Evolutionary conservation across 2,888 invertebrate species (phyloP), one percentile per base, ranked within the genome.

Genomic region (Zootermopsis nevadensis): DNA sequence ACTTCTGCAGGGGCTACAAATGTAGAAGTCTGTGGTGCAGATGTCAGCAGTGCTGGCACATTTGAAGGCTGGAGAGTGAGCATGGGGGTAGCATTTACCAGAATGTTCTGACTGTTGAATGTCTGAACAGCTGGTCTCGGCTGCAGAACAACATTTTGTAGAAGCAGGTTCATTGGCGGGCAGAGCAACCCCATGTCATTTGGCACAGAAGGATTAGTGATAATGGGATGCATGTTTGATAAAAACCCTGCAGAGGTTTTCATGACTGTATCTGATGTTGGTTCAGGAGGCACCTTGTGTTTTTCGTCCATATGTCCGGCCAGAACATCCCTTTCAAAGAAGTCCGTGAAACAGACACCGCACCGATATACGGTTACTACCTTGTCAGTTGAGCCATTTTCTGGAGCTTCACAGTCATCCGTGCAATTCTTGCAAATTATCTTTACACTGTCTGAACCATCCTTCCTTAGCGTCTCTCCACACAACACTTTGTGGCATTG

Each of bases 321-420:
- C 15, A 83, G 27, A 22, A 27, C 4, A 27, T 42, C 72, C 24
- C 53, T 33, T 31, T 77, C 79, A 22, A 72, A 31, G 74, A 82
- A 76, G 38, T 76, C 80, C 31, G 74, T 66, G 30, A 48, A 22
- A 76, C 84, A 84, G 12, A 82, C 42, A 2, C 81, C 80, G 69
- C 84, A 84, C 38, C 76, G 33, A 35, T 69, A 80, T 66, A 80
- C 27, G 15, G 48, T 67, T 24, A 80, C 12, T 2, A 69, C 30
- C 6, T 80, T 42, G 69, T 69, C 31, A 33, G 69, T 12, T 48
- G 48, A 19, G 48, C 48, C 19, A 15, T 19, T 48, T 19, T 48
- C 48, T 48, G 48, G 19, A 48, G 3, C 48, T 15, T 12, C 8
- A 42, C 38, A 12, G 38, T 42, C 12, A 15, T 15, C 38, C 19